phyloP scores from a whole-genome alignment of 2,113 vertebrate species.

The Hippocampus guttulatus region DNA sequence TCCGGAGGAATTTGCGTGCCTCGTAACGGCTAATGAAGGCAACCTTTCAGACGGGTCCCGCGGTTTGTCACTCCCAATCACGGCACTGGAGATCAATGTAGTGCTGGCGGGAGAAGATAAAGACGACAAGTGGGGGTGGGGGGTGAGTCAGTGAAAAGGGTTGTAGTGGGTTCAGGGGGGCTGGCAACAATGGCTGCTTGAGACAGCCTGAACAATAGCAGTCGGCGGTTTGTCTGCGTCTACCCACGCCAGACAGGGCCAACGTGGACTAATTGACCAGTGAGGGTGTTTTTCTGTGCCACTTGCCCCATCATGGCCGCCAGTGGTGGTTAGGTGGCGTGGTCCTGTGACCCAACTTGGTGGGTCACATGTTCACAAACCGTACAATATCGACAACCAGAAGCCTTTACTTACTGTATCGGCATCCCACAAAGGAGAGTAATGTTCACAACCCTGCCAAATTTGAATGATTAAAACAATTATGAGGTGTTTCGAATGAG shows the following conservation, averaged over 20 bases:
- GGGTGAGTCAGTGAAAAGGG: neutral
- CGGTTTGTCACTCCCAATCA: slow-evolving; percentile 64
- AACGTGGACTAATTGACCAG: slow-evolving; percentile 44
- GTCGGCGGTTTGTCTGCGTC: neutral
- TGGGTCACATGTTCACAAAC: neutral
- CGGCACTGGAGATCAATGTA: slow-evolving; percentile 55
- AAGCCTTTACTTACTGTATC: neutral
- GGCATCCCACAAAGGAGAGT: neutral
- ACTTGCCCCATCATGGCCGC: slow-evolving; percentile 40
- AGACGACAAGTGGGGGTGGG: slow-evolving; percentile 13
- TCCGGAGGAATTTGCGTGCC: slow-evolving; percentile 42
- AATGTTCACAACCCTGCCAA: neutral
- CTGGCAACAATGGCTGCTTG: slow-evolving; percentile 35
- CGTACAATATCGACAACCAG: neutral
- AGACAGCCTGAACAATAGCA: slow-evolving; percentile 52
- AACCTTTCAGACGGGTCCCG: slow-evolving; percentile 50
- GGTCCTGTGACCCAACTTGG: slow-evolving; percentile 24
- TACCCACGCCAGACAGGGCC: neutral
- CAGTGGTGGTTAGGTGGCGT: slow-evolving; percentile 10
- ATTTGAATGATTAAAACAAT: neutral
- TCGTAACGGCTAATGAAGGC: slow-evolving; percentile 53
- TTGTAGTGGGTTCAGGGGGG: neutral
- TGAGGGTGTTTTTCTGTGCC: slow-evolving; percentile 48
- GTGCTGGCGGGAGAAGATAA: slow-evolving; percentile 7
- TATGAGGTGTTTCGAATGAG: neutral